Percentiles rank a stretch among this genome's conserved stretches.
Evolutionary conservation across 2,797 vertebrate species (phyloP).

Genomic region (Brachyalestes nurse): DNA sequence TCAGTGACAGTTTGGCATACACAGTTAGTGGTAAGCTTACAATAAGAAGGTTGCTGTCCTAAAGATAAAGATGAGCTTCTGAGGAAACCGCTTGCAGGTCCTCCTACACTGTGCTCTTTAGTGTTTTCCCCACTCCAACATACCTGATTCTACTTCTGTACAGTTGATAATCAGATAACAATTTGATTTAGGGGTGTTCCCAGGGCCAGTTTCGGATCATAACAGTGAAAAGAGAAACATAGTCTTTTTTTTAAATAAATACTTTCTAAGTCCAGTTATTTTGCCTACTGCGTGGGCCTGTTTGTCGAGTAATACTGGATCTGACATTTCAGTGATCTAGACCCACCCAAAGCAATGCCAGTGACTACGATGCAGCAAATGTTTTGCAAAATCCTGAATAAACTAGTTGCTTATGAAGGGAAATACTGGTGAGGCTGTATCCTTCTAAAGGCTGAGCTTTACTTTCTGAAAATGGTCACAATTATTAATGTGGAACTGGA

Average conservation of each 20-base stretch:
- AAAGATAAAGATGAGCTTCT: neutral
- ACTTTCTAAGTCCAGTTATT: neutral
- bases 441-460: too few species aligned
- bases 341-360: neutral
- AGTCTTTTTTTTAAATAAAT: neutral
- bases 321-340: neutral
- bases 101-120: neutral
- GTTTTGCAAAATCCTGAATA: too few species aligned
- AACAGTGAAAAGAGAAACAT: neutral
- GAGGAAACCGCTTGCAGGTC: neutral
- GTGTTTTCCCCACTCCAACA: neutral
- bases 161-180: neutral
- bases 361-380: neutral
- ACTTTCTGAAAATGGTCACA: too few species aligned
- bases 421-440: too few species aligned
- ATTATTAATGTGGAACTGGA: too few species aligned
- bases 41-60: neutral
- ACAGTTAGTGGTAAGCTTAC: neutral
- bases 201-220: neutral
- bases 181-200: neutral
- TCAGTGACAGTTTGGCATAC: neutral
- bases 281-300: neutral
- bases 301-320: neutral
- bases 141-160: neutral
- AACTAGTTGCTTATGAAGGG: too few species aligned